Percentiles rank a stretch among this genome's conserved stretches.
Conservation (phyloP, 2,113 vertebrate genomes). For the Anolis sagrei region DNA sequence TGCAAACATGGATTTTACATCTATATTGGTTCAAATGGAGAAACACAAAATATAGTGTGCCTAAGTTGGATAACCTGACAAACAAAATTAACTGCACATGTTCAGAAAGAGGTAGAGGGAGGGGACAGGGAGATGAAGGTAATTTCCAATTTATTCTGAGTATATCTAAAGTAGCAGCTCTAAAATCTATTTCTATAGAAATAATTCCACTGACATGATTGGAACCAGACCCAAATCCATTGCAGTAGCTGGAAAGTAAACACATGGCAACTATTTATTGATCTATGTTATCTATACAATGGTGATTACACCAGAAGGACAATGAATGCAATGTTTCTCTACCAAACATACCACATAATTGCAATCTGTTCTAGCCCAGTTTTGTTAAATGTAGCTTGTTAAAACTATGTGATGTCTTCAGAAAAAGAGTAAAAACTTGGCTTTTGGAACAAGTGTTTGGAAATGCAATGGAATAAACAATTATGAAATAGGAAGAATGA, state of each 20-base stretch:
- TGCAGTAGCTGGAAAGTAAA: not conserved
- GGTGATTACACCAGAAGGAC: not conserved
- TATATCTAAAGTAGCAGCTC: not conserved
- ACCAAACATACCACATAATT: not conserved
- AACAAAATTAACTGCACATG: not conserved
- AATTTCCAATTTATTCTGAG: not conserved
- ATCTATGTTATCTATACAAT: not conserved
- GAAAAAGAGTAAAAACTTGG: too few relatives aligned
- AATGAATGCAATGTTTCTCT: not conserved
- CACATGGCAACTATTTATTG: not conserved
- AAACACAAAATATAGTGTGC: not conserved
- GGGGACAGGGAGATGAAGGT: not conserved
- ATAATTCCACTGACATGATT: not conserved
- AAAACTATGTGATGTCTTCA: not conserved
- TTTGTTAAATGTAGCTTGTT: not conserved
- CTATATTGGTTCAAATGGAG: slow-evolving; percentile 12
- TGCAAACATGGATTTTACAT: not conserved
- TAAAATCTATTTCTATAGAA: not conserved
- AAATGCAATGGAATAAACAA: too few relatives aligned
- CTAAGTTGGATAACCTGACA: not conserved
- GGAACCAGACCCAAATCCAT: not conserved
- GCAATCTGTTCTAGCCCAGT: not conserved
- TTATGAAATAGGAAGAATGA: too few relatives aligned
- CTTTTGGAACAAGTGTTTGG: too few relatives aligned
- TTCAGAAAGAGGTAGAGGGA: too few relatives aligned